A percentile compares a stretch with the other conserved stretches of the same genome.
Conservation (phyloP, 1,140 invertebrate species). For the Colletes gigas region DNA sequence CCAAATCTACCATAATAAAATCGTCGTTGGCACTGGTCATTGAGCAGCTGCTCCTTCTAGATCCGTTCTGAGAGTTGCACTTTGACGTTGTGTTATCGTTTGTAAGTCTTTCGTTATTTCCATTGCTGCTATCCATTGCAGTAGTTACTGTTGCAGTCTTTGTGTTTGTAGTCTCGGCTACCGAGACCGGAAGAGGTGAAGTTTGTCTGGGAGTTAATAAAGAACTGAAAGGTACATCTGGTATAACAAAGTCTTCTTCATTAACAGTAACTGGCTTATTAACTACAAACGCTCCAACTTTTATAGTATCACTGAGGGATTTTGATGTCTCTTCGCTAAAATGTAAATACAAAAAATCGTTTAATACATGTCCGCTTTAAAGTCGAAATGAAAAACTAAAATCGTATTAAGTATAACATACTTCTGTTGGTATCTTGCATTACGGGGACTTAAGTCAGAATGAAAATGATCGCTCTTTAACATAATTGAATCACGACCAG, state of each 20-base stretch:
- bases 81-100: conserved; percentile 75
- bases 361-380: background rate
- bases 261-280: conserved; percentile 80
- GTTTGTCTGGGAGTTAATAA: conserved; percentile 81
- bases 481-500: conserved; percentile 87
- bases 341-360: conserved; percentile 24
- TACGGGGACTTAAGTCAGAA: conserved; percentile 87
- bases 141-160: conserved; percentile 59
- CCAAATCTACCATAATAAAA: conserved; percentile 90
- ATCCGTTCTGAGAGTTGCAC: conserved; percentile 77
- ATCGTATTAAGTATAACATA: conserved; percentile 54
- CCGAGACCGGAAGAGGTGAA: conserved; percentile 71
- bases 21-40: conserved; percentile 84
- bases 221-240: conserved; percentile 86
- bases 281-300: conserved; percentile 87
- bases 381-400: background rate
- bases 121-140: conserved; percentile 77
- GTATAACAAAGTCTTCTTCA: conserved; percentile 83
- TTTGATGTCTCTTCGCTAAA: conserved; percentile 82
- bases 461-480: conserved; percentile 95
- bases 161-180: conserved; percentile 54
- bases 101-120: conserved; percentile 76
- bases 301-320: conserved; percentile 85
- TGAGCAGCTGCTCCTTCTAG: conserved; percentile 80
- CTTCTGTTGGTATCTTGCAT: conserved; percentile 83